These are phyloP conservation scores for Acomys russatus DNA, from an alignment of 2,797 vertebrate genomes.

Conservation along the genomic window DNA sequence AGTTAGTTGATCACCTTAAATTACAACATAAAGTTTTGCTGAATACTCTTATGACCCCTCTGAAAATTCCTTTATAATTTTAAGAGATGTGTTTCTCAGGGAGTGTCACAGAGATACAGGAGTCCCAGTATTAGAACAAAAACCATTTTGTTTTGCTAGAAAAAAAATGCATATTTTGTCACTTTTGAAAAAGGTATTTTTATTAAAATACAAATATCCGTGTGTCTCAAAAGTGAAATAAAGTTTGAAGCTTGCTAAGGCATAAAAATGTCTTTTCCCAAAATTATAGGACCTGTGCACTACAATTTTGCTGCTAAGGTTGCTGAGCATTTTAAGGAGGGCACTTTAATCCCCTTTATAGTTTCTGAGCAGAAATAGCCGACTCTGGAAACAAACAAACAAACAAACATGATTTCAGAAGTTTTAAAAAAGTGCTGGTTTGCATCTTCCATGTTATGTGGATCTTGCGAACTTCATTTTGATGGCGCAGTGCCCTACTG, in stretches of 20 bases:
- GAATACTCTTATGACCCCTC: not conserved
- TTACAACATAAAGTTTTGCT: conserved; percentile 66
- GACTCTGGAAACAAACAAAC: conserved; percentile 28
- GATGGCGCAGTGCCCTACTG: not conserved
- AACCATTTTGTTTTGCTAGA: not conserved
- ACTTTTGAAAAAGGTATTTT: conserved; percentile 67
- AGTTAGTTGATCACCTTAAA: conserved; percentile 68
- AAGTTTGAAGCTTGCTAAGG: conserved; percentile 63
- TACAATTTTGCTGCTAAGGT: conserved; percentile 63
- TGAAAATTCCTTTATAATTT: conserved; percentile 45
- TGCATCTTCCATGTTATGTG: conserved; percentile 63
- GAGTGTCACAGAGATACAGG: not conserved
- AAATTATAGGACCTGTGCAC: conserved; percentile 49
- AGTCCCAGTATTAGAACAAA: conserved; percentile 52
- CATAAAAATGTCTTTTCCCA: conserved; percentile 58
- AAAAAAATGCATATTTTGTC: conserved; percentile 23
- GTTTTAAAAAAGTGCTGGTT: conserved; percentile 39
- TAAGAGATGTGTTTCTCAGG: conserved; percentile 52
- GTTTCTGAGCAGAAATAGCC: conserved; percentile 44
- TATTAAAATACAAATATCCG: conserved; percentile 70
- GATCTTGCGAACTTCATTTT: conserved; percentile 36
- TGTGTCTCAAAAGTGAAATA: conserved; percentile 70
- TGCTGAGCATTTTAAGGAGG: conserved; percentile 66
- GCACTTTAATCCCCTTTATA: conserved; percentile 73
- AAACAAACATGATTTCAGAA: not conserved